Conservation (phyloP, 2,113 vertebrate genomes). For the Salvelinus fontinalis region DNA sequence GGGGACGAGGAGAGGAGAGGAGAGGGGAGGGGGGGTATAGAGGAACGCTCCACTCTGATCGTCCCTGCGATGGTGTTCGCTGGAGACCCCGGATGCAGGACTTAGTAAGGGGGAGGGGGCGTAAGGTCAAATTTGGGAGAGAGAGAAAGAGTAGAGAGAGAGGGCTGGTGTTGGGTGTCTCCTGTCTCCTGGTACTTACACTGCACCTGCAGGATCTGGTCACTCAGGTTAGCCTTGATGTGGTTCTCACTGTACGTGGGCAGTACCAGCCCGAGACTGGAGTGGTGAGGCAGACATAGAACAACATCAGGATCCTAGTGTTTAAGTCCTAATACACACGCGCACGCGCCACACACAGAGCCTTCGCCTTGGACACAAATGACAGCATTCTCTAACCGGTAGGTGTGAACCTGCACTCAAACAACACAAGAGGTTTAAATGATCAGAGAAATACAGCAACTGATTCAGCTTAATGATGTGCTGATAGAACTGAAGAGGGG, state of each 20-base stretch:
- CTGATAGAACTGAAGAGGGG: conserved; percentile 11
- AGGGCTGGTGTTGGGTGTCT: conserved; percentile 40
- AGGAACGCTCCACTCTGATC: conserved; percentile 50
- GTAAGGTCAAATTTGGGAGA: conserved; percentile 38
- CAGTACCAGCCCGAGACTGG: conserved; percentile 93
- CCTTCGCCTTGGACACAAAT: background rate
- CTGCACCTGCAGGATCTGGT: conserved; percentile 99
- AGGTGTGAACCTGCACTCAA: conserved; percentile 1
- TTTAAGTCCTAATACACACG: background rate
- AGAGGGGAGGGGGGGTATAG: conserved; percentile 25
- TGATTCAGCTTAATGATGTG: conserved; percentile 8
- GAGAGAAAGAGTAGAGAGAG: background rate
- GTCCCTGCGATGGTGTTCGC: conserved; percentile 39
- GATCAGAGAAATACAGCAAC: background rate
- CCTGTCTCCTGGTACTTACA: conserved; percentile 86
- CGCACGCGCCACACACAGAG: background rate
- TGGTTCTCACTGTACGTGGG: conserved; percentile 96
- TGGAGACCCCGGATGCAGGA: conserved; percentile 49
- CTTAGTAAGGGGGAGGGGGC: conserved; percentile 43
- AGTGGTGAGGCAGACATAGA: conserved; percentile 25
- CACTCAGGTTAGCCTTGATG: conserved; percentile 96
- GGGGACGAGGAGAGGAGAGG: background rate
- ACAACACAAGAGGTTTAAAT: no score
- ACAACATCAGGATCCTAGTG: conserved; percentile 16
- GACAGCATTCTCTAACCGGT: conserved; percentile 13